Conservation (phyloP, 2,888 invertebrate species). For the Ectemnius continuus region DNA sequence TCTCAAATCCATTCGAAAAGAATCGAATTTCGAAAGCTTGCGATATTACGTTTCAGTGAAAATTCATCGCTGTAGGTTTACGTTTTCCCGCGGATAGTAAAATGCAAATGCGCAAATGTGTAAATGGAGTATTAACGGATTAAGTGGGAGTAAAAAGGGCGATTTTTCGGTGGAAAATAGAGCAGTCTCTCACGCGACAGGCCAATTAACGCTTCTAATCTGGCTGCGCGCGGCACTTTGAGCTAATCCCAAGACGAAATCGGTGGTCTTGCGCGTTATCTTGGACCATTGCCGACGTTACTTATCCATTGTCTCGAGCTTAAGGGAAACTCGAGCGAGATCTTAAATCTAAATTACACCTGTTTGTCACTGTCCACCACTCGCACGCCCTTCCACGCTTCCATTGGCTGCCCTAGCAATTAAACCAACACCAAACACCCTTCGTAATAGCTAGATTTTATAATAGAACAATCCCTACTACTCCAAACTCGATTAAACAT, state of each 20-base stretch:
- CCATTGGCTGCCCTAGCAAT: no score
- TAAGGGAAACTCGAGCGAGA: conserved; percentile 63
- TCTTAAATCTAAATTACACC: conserved; percentile 77
- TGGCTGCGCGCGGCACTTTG: conserved; percentile 46
- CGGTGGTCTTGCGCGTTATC: conserved; percentile 66
- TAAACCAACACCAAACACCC: no score
- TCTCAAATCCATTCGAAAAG: no score
- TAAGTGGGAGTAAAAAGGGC: background rate
- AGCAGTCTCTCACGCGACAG: conserved; percentile 4
- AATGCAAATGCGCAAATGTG: no score
- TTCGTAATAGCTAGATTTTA: no score
- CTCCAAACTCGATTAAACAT: no score
- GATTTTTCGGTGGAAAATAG: conserved; percentile 16
- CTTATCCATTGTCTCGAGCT: conserved; percentile 72
- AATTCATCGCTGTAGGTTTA: no score
- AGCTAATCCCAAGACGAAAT: conserved; percentile 58
- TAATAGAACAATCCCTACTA: no score
- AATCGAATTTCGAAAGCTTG: no score
- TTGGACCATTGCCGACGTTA: conserved; percentile 67
- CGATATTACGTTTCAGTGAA: no score
- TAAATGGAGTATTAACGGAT: no score
- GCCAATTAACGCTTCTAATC: conserved; percentile 63
- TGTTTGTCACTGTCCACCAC: conserved; percentile 69
- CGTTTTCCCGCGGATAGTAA: no score
- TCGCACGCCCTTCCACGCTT: background rate